Evolutionary conservation across 2,888 invertebrate species (phyloP).

Genomic region (Syrista parreyssii): DNA sequence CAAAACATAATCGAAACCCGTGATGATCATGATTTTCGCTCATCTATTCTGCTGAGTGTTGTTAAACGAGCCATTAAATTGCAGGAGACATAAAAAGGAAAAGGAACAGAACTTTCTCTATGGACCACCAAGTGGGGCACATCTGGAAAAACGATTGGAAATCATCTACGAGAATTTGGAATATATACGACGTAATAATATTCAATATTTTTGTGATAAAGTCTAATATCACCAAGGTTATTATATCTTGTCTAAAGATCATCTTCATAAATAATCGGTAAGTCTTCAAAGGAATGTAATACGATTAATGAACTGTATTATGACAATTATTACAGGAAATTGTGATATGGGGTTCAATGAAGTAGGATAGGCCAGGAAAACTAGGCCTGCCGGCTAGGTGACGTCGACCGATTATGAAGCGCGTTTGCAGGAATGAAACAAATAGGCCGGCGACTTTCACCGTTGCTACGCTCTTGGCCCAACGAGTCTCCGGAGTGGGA

Average conservation of each 20-base stretch:
- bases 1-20: neutral
- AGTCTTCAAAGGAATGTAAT: neutral
- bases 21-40: neutral
- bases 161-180: neutral
- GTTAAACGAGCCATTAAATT: neutral
- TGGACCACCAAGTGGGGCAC: neutral
- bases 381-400: slow-evolving; percentile 46
- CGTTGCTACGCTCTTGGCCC: slow-evolving; percentile 30
- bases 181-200: neutral
- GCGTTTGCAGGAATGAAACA: slow-evolving; percentile 54
- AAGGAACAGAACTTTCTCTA: neutral
- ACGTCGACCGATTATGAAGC: slow-evolving; percentile 34
- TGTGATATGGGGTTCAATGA: neutral
- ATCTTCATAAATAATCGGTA: neutral
- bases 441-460: slow-evolving; percentile 65
- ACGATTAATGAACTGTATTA: neutral
- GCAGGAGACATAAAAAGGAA: neutral
- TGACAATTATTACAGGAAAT: neutral
- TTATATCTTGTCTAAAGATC: neutral
- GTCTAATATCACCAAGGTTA: neutral
- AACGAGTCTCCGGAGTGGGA: slow-evolving; percentile 18
- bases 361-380: slow-evolving; percentile 26
- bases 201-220: neutral
- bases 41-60: neutral
- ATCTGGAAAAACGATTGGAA: neutral